phyloP scores from a whole-genome alignment of 2,797 vertebrate species.

The Simalia tracyae region DNA sequence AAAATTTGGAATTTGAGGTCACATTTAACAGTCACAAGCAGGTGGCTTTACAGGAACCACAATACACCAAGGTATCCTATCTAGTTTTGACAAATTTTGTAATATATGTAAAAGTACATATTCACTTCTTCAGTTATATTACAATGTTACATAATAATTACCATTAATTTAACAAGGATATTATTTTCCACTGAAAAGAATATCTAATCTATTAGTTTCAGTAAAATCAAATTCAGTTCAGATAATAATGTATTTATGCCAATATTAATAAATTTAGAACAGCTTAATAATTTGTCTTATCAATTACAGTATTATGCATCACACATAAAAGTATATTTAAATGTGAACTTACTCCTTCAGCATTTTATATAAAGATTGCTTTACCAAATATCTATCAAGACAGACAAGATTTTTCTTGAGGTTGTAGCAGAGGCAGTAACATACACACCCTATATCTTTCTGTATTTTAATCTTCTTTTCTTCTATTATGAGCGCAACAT shows the following conservation, averaged over 20 bases:
- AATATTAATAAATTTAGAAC: background rate
- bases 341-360: background rate
- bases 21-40: background rate
- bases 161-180: background rate
- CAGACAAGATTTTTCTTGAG: background rate
- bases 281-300: background rate
- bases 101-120: background rate
- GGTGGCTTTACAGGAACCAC: background rate
- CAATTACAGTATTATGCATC: background rate
- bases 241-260: background rate
- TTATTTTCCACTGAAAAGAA: background rate
- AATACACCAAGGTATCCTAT: background rate
- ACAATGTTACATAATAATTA: background rate
- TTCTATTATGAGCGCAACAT: slow-evolving; percentile 82
- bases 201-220: background rate
- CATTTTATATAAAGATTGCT: background rate
- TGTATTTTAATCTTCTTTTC: slow-evolving; percentile 85
- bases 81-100: background rate
- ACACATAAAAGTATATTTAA: background rate
- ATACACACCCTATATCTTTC: slow-evolving; percentile 81
- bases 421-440: background rate
- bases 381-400: background rate
- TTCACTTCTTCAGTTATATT: background rate
- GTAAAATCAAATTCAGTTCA: background rate
- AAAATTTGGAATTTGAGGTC: background rate